phyloP scores from a whole-genome alignment of 2,113 vertebrate genomes.

The Pleuronectes platessa region DNA sequence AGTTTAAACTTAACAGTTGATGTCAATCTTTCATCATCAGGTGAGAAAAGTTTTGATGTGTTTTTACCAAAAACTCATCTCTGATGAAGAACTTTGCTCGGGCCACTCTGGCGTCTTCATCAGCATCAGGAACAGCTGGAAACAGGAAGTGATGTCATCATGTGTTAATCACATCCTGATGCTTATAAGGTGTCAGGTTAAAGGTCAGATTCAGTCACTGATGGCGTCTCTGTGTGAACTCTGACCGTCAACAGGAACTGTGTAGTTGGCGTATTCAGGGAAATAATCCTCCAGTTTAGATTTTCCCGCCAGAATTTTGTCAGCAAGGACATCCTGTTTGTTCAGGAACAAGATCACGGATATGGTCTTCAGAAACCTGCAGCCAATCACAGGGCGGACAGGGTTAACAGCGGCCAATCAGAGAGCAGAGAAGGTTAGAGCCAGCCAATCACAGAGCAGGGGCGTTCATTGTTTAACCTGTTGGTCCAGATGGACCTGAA shows the following conservation, averaged over 20 bases:
- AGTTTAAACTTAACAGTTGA: too few relatives aligned
- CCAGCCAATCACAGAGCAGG: constrained; percentile 1
- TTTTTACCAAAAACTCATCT: constrained; percentile 73
- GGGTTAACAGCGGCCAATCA: neutral
- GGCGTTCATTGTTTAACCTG: constrained; percentile 78
- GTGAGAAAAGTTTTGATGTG: neutral
- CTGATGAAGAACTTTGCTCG: constrained; percentile 77
- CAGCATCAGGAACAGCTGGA: constrained; percentile 66
- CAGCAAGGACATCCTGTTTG: constrained; percentile 98
- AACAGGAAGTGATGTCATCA: neutral
- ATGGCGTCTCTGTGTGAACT: too few relatives aligned
- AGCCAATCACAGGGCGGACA: constrained; percentile 42
- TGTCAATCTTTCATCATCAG: too few relatives aligned
- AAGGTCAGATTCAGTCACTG: too few relatives aligned
- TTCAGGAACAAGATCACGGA: constrained; percentile 98
- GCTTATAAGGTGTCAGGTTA: too few relatives aligned
- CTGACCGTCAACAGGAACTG: constrained; percentile 83
- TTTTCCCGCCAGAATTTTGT: constrained; percentile 97
- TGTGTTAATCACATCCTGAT: neutral
- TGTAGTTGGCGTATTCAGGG: constrained; percentile 93
- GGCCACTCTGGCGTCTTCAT: constrained; percentile 69
- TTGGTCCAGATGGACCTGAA: constrained; percentile 99
- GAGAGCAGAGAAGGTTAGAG: neutral
- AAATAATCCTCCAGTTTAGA: constrained; percentile 99
- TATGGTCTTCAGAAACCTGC: constrained; percentile 96